Evolutionary conservation across 2,113 vertebrate genomes (phyloP).

Genomic region (Oncorhynchus keta): DNA sequence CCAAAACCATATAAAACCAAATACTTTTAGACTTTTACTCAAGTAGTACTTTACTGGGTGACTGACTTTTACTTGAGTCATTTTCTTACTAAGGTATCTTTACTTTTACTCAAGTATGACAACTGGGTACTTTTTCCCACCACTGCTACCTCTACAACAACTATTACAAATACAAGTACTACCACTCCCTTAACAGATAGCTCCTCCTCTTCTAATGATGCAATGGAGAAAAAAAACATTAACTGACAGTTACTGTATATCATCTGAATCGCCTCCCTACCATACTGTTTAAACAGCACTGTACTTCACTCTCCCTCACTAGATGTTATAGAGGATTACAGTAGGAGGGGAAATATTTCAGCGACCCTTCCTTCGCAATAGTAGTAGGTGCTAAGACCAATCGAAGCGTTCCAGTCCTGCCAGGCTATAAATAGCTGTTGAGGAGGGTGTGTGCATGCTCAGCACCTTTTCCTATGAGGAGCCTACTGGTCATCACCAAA

Average conservation of each 20-base stretch:
- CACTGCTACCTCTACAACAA: too few species aligned
- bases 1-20: too few species aligned
- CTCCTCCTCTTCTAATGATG: too few species aligned
- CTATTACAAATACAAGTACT: neutral
- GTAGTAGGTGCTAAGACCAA: conserved; percentile 47
- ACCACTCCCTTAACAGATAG: neutral
- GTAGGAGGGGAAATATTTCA: conserved; percentile 43
- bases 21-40: too few species aligned
- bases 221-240: too few species aligned
- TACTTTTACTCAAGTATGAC: too few species aligned
- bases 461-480: conserved; percentile 41
- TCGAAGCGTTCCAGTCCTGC: conserved; percentile 59
- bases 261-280: neutral
- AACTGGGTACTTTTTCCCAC: too few species aligned
- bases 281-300: conserved; percentile 3
- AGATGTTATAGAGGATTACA: conserved; percentile 16
- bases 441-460: conserved; percentile 54
- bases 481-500: conserved; percentile 39
- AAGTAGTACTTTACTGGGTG: too few species aligned
- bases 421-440: conserved; percentile 65
- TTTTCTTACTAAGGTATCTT: too few species aligned
- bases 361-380: conserved; percentile 34
- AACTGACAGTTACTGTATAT: too few species aligned
- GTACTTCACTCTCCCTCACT: too few species aligned
- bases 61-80: too few species aligned